phyloP scores from a whole-genome alignment of 2,888 invertebrate genomes.

The Druceiella hillmani region DNA sequence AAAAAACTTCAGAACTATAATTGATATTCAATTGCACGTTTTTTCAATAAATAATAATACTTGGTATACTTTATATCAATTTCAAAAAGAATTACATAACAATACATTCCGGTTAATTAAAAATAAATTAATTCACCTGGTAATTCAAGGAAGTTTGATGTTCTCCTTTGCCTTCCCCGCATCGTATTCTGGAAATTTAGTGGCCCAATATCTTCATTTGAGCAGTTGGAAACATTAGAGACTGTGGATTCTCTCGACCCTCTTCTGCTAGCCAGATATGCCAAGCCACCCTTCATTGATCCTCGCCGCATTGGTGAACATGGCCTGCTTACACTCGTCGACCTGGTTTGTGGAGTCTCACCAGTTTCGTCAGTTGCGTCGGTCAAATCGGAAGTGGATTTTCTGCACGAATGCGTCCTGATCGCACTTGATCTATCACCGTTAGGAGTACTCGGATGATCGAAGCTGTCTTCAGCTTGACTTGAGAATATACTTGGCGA shows the following conservation, averaged over 20 bases:
- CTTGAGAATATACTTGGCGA: slow-evolving; percentile 49
- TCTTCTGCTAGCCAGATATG: slow-evolving; percentile 79
- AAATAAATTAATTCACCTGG: slow-evolving; percentile 68
- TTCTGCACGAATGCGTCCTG: slow-evolving; percentile 52
- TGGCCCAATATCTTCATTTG: slow-evolving; percentile 71
- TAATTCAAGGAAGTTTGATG: slow-evolving; percentile 81
- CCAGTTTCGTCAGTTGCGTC: slow-evolving; percentile 60
- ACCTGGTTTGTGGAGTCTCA: slow-evolving; percentile 54
- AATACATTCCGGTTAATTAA: too few species aligned
- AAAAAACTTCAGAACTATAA: too few species aligned
- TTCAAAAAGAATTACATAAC: too few species aligned
- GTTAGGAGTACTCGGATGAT: slow-evolving; percentile 41
- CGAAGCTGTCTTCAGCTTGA: slow-evolving; percentile 44
- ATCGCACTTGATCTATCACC: slow-evolving; percentile 45
- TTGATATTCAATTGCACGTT: too few species aligned
- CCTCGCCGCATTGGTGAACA: slow-evolving; percentile 65
- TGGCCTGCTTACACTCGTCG: slow-evolving; percentile 56
- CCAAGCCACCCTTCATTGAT: slow-evolving; percentile 63
- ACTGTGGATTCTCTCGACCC: slow-evolving; percentile 75
- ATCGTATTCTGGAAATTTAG: slow-evolving; percentile 74
- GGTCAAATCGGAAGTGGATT: slow-evolving; percentile 71
- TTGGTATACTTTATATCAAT: too few species aligned
- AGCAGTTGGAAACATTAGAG: slow-evolving; percentile 58
- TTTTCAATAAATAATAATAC: too few species aligned
- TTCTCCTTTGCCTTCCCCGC: slow-evolving; percentile 71